Evolutionary conservation across 2,888 invertebrate species (phyloP).

Genomic region (Xestia ashworthii): DNA sequence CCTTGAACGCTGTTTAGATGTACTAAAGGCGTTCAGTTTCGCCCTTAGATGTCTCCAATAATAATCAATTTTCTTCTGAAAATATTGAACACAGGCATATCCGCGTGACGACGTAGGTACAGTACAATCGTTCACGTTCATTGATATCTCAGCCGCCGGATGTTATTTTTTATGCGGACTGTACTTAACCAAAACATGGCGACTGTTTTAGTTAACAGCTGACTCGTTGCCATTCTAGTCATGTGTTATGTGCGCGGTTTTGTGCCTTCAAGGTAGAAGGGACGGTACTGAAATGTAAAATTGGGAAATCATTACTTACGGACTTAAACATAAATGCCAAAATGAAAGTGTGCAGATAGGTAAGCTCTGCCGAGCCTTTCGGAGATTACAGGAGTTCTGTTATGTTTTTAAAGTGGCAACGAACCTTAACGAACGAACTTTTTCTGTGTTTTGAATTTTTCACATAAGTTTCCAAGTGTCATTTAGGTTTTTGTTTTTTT

Average conservation of each 20-base stretch:
- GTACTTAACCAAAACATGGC: slow-evolving; percentile 68
- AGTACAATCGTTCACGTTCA: slow-evolving; percentile 47
- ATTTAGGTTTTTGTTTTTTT: background rate
- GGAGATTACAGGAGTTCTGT: background rate
- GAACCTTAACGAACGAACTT: background rate
- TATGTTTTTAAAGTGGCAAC: background rate
- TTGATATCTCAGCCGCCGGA: slow-evolving; percentile 61
- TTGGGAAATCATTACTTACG: background rate
- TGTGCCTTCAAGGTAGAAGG: slow-evolving; percentile 28
- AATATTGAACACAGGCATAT: slow-evolving; percentile 24
- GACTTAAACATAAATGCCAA: background rate
- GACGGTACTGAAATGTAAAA: slow-evolving; percentile 5
- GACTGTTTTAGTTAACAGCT: slow-evolving; percentile 70
- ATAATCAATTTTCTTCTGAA: slow-evolving; percentile 3
- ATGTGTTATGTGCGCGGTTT: slow-evolving; percentile 33
- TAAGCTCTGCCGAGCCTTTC: background rate
- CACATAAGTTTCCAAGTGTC: background rate
- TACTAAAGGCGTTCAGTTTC: background rate
- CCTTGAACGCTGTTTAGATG: background rate
- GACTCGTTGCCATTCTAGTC: slow-evolving; percentile 62
- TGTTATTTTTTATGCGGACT: slow-evolving; percentile 68
- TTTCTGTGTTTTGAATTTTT: background rate
- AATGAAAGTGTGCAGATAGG: background rate
- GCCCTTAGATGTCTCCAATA: background rate
- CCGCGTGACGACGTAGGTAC: slow-evolving; percentile 32